Evolutionary conservation across 2,888 invertebrate species (phyloP).

Genomic region (Ptychoptera contaminata): DNA sequence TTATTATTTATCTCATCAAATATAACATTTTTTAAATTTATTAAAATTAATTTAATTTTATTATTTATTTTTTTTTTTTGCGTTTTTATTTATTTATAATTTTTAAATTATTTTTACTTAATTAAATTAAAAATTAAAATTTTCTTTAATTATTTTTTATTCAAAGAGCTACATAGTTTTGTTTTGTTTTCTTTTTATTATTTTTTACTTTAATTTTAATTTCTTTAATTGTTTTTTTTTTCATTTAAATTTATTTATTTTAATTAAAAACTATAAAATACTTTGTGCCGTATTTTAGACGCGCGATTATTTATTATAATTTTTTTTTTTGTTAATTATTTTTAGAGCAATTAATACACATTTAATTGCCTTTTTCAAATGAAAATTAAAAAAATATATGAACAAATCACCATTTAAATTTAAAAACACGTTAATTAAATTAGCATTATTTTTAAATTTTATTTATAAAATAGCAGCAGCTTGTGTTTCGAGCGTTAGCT

Average conservation of each 20-base stretch:
- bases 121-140: neutral
- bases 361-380: neutral
- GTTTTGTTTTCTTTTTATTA: neutral
- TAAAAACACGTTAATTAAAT: too few relatives aligned
- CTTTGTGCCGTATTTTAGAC: constrained; percentile 4
- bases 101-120: constrained; percentile 1
- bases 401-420: too few relatives aligned
- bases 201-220: neutral
- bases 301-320: constrained; percentile 1
- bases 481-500: too few relatives aligned
- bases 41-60: too few relatives aligned
- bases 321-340: neutral
- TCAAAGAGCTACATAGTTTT: neutral
- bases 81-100: neutral
- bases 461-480: too few relatives aligned
- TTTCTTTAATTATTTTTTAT: neutral
- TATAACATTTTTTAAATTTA: too few relatives aligned
- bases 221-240: neutral
- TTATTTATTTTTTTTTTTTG: too few relatives aligned
- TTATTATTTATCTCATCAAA: too few relatives aligned
- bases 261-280: neutral
- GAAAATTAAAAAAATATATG: too few relatives aligned
- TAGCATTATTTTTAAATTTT: too few relatives aligned
- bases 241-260: constrained; percentile 1
- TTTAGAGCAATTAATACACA: constrained; percentile 1